Evolutionary conservation across 92 coral and sea anemone species (phyloP).

Genomic region (Anthopleura xanthogrammica): DNA sequence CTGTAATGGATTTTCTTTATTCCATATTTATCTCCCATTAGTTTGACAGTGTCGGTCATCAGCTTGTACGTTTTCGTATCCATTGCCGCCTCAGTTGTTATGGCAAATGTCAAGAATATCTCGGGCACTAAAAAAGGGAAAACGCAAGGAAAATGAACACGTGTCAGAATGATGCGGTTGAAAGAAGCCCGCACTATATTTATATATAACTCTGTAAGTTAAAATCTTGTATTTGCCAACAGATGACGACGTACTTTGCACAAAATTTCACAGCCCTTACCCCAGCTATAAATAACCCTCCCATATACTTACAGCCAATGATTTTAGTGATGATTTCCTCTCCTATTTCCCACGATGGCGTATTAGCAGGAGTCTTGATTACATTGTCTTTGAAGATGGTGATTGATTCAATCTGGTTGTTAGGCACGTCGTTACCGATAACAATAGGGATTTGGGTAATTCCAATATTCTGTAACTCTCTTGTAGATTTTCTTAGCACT

Average conservation of each 20-base stretch:
- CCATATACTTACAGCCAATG: conserved; percentile 28
- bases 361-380: conserved; percentile 26
- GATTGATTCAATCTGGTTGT: conserved; percentile 19
- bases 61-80: conserved; percentile 15
- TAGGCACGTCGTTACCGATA: conserved; percentile 27
- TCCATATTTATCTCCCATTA: conserved; percentile 28
- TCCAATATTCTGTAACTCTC: conserved; percentile 27
- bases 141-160: no score
- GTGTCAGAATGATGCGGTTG: no score
- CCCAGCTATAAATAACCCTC: background rate
- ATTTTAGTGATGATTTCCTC: conserved; percentile 38
- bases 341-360: conserved; percentile 34
- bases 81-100: conserved; percentile 23
- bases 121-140: conserved; percentile 18
- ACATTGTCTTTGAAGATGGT: conserved; percentile 39
- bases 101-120: conserved; percentile 24
- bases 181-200: no score
- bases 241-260: no score
- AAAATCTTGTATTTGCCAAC: background rate
- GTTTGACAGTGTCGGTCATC: conserved; percentile 31
- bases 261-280: no score
- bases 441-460: conserved; percentile 22
- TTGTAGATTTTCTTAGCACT: conserved; percentile 17
- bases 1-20: conserved; percentile 13
- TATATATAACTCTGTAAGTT: no score